A percentile compares a stretch with the other conserved stretches of the same genome.
phyloP scores from a whole-genome alignment of 2,888 invertebrate genomes.

The Pollenia griseotomentosa region DNA sequence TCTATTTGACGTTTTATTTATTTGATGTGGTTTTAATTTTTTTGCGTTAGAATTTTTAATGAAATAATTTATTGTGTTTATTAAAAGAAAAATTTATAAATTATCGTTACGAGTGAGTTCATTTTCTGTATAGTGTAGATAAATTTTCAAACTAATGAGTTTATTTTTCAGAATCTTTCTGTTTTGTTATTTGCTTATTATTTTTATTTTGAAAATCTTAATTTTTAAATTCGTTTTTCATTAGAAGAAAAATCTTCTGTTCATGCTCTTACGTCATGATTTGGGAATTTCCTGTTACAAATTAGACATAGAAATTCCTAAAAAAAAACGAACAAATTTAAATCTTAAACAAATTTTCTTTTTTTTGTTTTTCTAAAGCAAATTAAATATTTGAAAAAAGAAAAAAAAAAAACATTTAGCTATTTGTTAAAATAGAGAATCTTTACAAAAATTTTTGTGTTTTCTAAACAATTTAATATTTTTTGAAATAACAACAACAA shows the following conservation, averaged over 20 bases:
- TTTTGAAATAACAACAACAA: conserved; percentile 46
- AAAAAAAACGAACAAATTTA: background rate
- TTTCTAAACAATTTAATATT: background rate
- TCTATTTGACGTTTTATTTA: conserved; percentile 33
- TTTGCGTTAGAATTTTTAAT: conserved; percentile 8
- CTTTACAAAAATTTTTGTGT: background rate
- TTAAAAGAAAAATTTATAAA: background rate
- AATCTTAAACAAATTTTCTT: background rate
- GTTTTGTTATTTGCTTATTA: background rate
- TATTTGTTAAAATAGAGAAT: background rate
- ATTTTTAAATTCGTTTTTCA: conserved; percentile 4
- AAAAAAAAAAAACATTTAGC: background rate
- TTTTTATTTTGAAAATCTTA: background rate
- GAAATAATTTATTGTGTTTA: conserved; percentile 7
- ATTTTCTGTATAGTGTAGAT: conserved; percentile 3
- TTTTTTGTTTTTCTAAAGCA: too few relatives aligned
- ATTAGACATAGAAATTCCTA: conserved; percentile 19
- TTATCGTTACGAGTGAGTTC: background rate
- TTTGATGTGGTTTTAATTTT: background rate
- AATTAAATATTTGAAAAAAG: background rate
- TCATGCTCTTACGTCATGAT: conserved; percentile 70
- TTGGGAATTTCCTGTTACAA: conserved; percentile 74
- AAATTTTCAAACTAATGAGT: conserved; percentile 42
- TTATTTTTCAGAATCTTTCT: conserved; percentile 10
- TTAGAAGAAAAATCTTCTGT: conserved; percentile 26